Base-by-base conservation (phyloP, 2,113 vertebrate genomes). In the Archilochus colubris region DNA sequence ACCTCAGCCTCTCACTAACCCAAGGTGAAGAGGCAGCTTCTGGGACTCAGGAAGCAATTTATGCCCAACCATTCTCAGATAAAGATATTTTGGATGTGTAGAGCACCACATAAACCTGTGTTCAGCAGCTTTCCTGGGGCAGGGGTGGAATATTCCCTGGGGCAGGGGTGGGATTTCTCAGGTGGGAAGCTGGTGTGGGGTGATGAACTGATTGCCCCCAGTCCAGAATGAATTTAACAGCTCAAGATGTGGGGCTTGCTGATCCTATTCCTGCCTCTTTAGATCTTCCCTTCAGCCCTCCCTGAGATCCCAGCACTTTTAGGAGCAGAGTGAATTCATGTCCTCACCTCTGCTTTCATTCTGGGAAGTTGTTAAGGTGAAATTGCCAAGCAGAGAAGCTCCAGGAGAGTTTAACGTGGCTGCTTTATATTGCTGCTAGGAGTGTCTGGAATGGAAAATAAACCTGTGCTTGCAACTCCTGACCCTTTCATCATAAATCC, bases 361-460 rank as follows among this genome's bases (percentile, higher is more conserved):
- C 91, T 96, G 82, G 40, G 90, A 94, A 96, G 94, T 86, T n/a
- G 20, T 94, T 97, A 91, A 81, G 2, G 25, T 40, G 76, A 90
- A 94, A 94, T 94, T 93, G 95, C 93, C 76, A 36, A 74, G 90
- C 82, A 33, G 94, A 93, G 93, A 90, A 91, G 89, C 95, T 93
- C 95, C 90, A 50, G 88, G 88, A 96, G 94, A 93, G 82, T 93
- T 97, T 81, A 94, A 91, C 53, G 61, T 22, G 82, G 95, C 93
- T 88, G 83, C 91, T 96, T 91, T 93, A 94, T 95, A 91, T 86
- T 68, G 93, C 93, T 88, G 69, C 77, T 90, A 91, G 85, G 93
- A 96, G 93, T 90, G 94, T 88, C 93, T 96, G 93, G 95, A 95
- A 96, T 96, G 78, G 94, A 95, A 96, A 97, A 96, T 95, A 97